Evolutionary conservation across 2,797 vertebrate species (phyloP), one percentile per base, ranked within the genome.

Genomic region (Enteromius anoplus): DNA sequence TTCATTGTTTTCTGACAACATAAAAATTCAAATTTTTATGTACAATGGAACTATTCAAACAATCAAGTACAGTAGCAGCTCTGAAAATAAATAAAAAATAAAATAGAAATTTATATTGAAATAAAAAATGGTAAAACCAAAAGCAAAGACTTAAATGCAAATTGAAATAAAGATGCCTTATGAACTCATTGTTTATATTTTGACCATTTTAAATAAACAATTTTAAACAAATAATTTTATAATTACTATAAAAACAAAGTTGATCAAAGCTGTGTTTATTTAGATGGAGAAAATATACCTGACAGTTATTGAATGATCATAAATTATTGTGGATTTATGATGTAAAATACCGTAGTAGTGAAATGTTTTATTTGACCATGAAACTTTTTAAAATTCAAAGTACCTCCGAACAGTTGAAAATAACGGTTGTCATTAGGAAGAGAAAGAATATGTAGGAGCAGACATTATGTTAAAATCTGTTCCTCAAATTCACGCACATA

Each of bases 401-500:
- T 17, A 47, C 40, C 5, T 60, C 19, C 23, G 32, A n/a, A 49
- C 23, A 23, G 14, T 47, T 62, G 23, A 70, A 64, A 66, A 55
- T 34, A 14, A 34, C 32, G 34, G 29, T 79, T 65, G 15, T 73
- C 51, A 66, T 26, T 64, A 29, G 60, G 10, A 66, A 21, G 29
- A 7, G 34, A 77, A 75, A 75, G 47, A 58, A 42, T 82, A 85
- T 51, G 76, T 21, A 47, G 2, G 77, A 15, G 17, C 29, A 49
- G 60, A 68, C 71, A 23, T 77, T 85, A 34, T 65, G 64, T 29
- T 68, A 82, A 66, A 66, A 71, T 82, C 65, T 51, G 69, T 81
- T 82, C 37, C 10, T 75, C 40, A 23, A 34, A 14, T 5, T 11
- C 80, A 87, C 91, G 86, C 91, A 92, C 91, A 91, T 92, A 89